phyloP scores from a whole-genome alignment of 2,888 invertebrate species.

The Polylopha cassiicola region DNA sequence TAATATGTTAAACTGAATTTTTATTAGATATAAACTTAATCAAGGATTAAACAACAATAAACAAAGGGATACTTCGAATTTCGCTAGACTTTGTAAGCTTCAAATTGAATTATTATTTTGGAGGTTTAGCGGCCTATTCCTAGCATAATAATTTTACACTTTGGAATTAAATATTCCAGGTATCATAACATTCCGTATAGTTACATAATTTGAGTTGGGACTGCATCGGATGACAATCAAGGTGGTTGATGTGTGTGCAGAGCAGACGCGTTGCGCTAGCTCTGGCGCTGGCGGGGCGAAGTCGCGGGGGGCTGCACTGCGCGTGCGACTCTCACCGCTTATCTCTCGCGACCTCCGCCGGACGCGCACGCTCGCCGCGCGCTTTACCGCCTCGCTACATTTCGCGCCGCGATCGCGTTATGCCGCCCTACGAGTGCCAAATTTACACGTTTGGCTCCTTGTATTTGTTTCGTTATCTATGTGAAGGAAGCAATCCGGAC shows the following conservation, averaged over 20 bases:
- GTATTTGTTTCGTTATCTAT: constrained; percentile 50
- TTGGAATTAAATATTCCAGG: constrained; percentile 41
- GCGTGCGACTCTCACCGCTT: constrained; percentile 74
- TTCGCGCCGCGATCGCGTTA: constrained; percentile 60
- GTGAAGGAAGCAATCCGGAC: constrained; percentile 58
- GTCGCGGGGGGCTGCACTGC: constrained; percentile 48
- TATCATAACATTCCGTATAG: constrained; percentile 63
- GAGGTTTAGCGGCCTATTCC: too few species aligned
- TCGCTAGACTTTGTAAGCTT: too few species aligned
- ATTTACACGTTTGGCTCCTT: constrained; percentile 53
- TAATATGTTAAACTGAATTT: too few species aligned
- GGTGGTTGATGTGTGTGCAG: constrained; percentile 55
- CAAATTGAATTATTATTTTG: too few species aligned
- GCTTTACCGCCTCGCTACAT: constrained; percentile 46
- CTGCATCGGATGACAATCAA: constrained; percentile 59
- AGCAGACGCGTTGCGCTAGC: constrained; percentile 47
- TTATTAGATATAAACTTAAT: too few species aligned
- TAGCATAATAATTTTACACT: constrained; percentile 50
- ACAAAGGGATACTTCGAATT: too few species aligned
- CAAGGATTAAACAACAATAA: too few species aligned
- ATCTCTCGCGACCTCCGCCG: constrained; percentile 76
- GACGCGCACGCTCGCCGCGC: constrained; percentile 69
- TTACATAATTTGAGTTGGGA: constrained; percentile 63
- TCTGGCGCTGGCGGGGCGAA: constrained; percentile 51
- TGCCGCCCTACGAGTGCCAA: constrained; percentile 56